Percentiles rank a stretch among this genome's conserved stretches.
Conservation (phyloP, 2,113 vertebrate genomes). For the Plotosus lineatus region DNA sequence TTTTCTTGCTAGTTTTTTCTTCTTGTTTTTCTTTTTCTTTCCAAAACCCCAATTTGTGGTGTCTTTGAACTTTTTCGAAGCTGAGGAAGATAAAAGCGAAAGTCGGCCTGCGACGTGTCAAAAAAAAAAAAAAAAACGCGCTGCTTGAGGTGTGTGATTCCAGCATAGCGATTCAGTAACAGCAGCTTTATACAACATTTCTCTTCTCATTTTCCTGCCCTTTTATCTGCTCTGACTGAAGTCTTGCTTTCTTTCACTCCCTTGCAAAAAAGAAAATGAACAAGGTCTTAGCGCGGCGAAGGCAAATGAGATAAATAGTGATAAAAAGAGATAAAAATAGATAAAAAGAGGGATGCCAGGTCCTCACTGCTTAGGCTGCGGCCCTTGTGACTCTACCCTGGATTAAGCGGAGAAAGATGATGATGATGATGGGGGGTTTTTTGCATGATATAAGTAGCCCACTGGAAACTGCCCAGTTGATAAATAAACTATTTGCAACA, state of each 20-base stretch:
- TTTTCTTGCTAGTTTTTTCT: not conserved
- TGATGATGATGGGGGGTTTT: no score
- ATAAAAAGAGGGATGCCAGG: no score
- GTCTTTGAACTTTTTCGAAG: not conserved
- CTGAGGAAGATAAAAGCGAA: not conserved
- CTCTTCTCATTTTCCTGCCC: constrained; percentile 42
- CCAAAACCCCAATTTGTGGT: constrained; percentile 5
- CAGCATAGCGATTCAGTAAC: constrained; percentile 18
- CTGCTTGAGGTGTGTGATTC: constrained; percentile 44
- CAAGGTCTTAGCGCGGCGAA: constrained; percentile 43
- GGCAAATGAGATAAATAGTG: not conserved
- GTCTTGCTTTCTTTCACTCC: constrained; percentile 23
- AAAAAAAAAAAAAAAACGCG: not conserved
- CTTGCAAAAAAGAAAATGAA: constrained; percentile 29
- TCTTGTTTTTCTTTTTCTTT: not conserved
- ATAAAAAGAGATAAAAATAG: no score
- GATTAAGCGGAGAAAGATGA: no score
- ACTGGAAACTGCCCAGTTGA: constrained; percentile 16
- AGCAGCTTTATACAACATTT: constrained; percentile 44
- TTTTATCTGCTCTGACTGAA: constrained; percentile 64
- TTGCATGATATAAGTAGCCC: constrained; percentile 31
- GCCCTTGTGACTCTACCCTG: no score
- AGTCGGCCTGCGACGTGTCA: not conserved
- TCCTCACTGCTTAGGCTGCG: no score
- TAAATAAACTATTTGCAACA: not conserved